These are phyloP conservation scores for Forbesichthys papilliferus DNA, from an alignment of 2,113 vertebrate species.

Conservation along the genomic window DNA sequence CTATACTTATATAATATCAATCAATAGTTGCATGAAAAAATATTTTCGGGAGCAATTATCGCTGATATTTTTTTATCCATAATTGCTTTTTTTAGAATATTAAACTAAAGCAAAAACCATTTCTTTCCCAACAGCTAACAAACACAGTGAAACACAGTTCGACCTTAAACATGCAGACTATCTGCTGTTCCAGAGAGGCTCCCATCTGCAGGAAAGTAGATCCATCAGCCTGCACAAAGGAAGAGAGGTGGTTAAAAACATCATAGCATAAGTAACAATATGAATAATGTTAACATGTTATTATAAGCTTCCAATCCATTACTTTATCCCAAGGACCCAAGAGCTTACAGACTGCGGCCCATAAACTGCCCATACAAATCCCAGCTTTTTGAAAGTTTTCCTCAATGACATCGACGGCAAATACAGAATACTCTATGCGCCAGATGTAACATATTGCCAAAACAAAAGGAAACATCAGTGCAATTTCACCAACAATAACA, in stretches of 20 bases:
- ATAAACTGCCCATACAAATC: neutral
- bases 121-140: neutral
- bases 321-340: neutral
- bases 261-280: neutral
- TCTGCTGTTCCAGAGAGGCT: conserved; percentile 94
- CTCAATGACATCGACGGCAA: neutral
- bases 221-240: conserved; percentile 82
- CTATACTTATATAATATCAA: too few species aligned
- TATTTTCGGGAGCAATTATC: too few species aligned
- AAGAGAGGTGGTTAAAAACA: conserved; percentile 39
- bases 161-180: conserved; percentile 94
- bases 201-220: conserved; percentile 96
- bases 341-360: neutral
- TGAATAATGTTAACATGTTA: neutral
- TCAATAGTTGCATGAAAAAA: too few species aligned
- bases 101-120: neutral
- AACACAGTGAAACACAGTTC: neutral
- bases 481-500: neutral
- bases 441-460: neutral
- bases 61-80: too few species aligned
- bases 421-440: neutral
- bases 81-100: neutral
- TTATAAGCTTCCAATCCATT: neutral
- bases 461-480: neutral
- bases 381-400: neutral